Evolutionary conservation across 2,888 invertebrate species (phyloP).

Genomic region (Blera fallax): DNA sequence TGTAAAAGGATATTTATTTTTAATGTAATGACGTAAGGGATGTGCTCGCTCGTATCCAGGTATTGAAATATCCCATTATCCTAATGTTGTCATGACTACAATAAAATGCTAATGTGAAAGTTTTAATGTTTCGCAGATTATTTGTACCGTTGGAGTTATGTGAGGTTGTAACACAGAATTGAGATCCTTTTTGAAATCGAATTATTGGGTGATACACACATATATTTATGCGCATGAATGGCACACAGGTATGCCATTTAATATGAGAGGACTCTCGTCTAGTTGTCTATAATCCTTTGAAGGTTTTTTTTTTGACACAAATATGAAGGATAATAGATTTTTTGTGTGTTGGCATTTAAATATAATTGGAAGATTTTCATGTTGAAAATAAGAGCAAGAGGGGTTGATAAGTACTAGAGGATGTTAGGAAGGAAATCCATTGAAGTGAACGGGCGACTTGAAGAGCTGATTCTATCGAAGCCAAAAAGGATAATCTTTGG

Average conservation of each 20-base stretch:
- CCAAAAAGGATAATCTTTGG: no score
- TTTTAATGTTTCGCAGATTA: conserved; percentile 56
- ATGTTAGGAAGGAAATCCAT: not conserved
- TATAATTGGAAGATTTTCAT: not conserved
- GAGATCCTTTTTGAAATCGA: conserved; percentile 7
- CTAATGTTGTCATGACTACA: conserved; percentile 52
- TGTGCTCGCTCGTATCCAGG: not conserved
- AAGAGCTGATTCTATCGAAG: no score
- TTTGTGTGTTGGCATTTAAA: not conserved
- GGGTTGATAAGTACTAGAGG: not conserved
- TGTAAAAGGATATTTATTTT: conserved; percentile 51
- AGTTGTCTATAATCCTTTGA: not conserved
- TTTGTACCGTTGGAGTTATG: conserved; percentile 7
- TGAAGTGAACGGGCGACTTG: no score
- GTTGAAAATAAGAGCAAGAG: not conserved
- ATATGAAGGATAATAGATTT: not conserved
- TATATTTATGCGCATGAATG: not conserved
- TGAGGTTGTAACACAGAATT: not conserved
- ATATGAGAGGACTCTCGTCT: not conserved
- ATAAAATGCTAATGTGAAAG: conserved; percentile 59
- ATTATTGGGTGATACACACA: not conserved
- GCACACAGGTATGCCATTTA: not conserved
- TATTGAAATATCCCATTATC: conserved; percentile 60
- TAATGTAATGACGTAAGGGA: not conserved
- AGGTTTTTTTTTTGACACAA: not conserved